Evolutionary conservation across 2,797 vertebrate genomes (phyloP).

Genomic region (Gadopsis bispinosus): DNA sequence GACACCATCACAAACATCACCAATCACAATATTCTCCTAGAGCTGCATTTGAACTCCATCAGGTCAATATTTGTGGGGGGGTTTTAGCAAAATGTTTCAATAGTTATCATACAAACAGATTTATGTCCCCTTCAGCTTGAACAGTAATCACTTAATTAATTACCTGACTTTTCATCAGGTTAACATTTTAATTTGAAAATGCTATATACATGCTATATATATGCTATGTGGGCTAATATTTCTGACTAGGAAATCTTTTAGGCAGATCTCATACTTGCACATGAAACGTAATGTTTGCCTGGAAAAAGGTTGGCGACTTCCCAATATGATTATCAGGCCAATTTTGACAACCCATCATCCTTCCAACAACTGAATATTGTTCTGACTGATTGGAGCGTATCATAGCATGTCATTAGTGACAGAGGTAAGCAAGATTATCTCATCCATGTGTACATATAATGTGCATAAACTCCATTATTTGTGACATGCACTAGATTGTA

Average conservation of each 20-base stretch:
- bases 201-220: no score
- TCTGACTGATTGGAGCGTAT: background rate
- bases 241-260: background rate
- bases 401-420: constrained; percentile 4
- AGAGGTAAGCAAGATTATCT: background rate
- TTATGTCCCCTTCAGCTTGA: no score
- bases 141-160: no score
- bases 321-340: background rate
- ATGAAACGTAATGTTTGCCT: background rate
- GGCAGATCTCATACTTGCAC: background rate
- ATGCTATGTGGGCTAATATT: background rate
- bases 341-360: background rate
- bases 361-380: background rate
- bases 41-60: no score
- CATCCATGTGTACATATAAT: no score
- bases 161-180: no score
- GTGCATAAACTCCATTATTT: background rate
- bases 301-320: background rate
- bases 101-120: background rate
- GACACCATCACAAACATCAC: background rate
- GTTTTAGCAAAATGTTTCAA: no score
- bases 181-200: background rate
- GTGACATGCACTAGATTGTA: background rate
- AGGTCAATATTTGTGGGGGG: no score
- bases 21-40: background rate